Evolutionary conservation across 2,113 vertebrate species (phyloP), one percentile per base, ranked within the genome.

Genomic region (Meles meles): DNA sequence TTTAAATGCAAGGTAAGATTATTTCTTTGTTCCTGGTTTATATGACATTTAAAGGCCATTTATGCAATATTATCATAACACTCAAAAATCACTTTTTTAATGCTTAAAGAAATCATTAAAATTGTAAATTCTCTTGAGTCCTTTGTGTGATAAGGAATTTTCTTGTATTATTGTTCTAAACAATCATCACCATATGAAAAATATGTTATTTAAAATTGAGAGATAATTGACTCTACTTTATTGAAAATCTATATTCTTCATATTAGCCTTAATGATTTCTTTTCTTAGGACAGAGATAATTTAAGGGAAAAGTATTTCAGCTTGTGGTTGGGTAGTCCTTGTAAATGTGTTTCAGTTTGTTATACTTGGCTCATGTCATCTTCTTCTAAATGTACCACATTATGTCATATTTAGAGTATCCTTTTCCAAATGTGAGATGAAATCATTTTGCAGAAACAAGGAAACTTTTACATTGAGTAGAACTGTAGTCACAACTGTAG

Each of bases 161-260:
- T 63, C n/a, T 90, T 39, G 9, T 47, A 57, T 96, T 96, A 74
- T 83, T 92, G 29, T 90, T 91, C 57, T 49, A 96, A 97, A 37
- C 29, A 95, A 83, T 61, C 57, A 65, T n/a, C 42, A 87, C 37
- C 57, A 88, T 67, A 82, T 6, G 65, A 11, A 92, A 61, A 77
- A 61, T 90, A 72, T 94, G 7, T 93, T 97, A 88, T 96, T 96
- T 96, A 88, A 95, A 92, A 85, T 65, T 10, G 29, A 96, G 63
- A 95, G 86, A 71, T 69, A 88, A 95, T 96, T 93, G 39, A 39
- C 80, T 94, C 84, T 85, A 44, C 12, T 65, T 96, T 92, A 96
- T 69, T 97, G 90, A 96, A 97, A 97, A 96, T 94, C 84, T 81
- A 57, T 96, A 86, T 82, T 98, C 49, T 88, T 94, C 55, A 82